Base-by-base conservation (phyloP, 1,140 invertebrate genomes). In the Caenorhabditis inopinata region DNA sequence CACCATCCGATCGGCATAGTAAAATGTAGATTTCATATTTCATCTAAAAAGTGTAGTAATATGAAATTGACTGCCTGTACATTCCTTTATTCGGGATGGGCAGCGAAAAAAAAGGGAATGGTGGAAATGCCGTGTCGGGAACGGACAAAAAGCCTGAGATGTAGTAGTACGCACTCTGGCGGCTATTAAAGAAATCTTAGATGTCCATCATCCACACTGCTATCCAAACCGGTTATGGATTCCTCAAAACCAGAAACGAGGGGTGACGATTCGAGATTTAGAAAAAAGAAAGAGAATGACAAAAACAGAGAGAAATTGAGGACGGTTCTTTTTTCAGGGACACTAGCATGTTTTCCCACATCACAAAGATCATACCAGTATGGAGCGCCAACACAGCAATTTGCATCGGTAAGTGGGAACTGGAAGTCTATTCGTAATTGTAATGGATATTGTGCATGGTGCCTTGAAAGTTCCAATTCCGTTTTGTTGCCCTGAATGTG, bases 381-480 rank as follows among this genome's bases (percentile, higher is more conserved):
- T 78, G 76, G 76, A 21, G 76, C 76, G 35, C 76, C 76, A 42
- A 78, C 76, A 42, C 49, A 58, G 51, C 76, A 78, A 49, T 78
- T 78, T 78, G 76, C 51, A 27, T 18, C 49, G 58, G 58, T 68
- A 68, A 68, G 58, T 68, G 32, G 32, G 58, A 68, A 58, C 35
- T 25, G 51, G 11, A n/a, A n/a, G n/a, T n/a, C 9, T 3, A 25
- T 9, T 25, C 4, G 12, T 58, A 58, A 68, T 68, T 35, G 58
- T n/a, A 68, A 68, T 68, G 32, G 32, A 38, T 58, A 3, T 42
- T 29, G 58, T 68, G 58, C 58, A 68, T 68, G 53, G 35, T 58
- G 53, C 53, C 27, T 58, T 58, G 58, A 68, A 68, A 32, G 32
- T 25, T 58, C 51, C 32, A 0, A 58, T 25, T 58, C 51, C 32